Conservation (phyloP, 2,797 vertebrate species). For the Bryconaethiops microstoma region DNA sequence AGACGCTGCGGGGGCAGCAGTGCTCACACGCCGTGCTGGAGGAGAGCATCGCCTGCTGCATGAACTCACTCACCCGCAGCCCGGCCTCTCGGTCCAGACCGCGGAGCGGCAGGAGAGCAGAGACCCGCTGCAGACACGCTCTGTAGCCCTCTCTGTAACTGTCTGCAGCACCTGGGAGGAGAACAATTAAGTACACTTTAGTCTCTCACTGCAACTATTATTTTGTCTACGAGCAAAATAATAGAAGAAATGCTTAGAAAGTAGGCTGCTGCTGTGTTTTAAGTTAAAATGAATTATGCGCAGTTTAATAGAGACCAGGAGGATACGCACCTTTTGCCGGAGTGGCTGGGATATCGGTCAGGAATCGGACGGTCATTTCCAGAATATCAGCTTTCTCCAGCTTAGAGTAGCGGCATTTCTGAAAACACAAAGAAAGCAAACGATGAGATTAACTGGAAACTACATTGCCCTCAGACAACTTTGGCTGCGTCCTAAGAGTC, state of each 20-base stretch:
- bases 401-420: constrained; percentile 84
- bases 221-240: too few species aligned
- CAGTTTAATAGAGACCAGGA: too few species aligned
- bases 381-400: constrained; percentile 90
- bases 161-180: constrained; percentile 69
- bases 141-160: constrained; percentile 83
- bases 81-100: constrained; percentile 72
- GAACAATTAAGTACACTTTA: background rate
- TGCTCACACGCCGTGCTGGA: constrained; percentile 67
- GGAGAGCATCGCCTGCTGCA: constrained; percentile 70
- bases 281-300: too few species aligned
- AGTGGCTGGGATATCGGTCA: constrained; percentile 76
- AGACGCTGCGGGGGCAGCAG: constrained; percentile 63
- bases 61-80: constrained; percentile 73
- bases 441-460: constrained; percentile 40
- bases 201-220: background rate
- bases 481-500: background rate
- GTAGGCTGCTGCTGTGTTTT: too few species aligned
- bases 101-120: constrained; percentile 73
- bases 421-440: constrained; percentile 31
- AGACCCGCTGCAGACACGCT: constrained; percentile 82
- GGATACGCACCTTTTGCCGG: constrained; percentile 70
- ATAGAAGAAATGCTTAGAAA: too few species aligned
- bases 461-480: background rate
- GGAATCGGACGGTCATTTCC: constrained; percentile 89